A percentile compares a stretch with the other conserved stretches of the same genome.
phyloP scores from a whole-genome alignment of 2,797 vertebrate species.

The Oceanodroma leucorhoa region DNA sequence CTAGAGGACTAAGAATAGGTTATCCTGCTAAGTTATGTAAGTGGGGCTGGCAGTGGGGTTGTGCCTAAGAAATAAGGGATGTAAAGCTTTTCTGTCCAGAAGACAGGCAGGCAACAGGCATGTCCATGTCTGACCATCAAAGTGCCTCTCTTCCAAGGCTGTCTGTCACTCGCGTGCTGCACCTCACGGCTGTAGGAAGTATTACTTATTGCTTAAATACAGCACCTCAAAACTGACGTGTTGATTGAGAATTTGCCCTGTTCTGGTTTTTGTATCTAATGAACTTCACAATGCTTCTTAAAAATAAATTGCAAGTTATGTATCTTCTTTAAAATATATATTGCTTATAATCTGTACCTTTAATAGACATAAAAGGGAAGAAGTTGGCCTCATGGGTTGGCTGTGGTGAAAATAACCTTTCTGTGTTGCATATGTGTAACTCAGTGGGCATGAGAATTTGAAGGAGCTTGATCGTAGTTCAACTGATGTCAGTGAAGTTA shows the following conservation, averaged over 20 bases:
- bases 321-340: background rate
- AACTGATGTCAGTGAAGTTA: background rate
- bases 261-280: background rate
- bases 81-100: background rate
- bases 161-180: accelerated
- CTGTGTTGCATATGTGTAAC: background rate
- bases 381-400: background rate
- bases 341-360: background rate
- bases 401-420: background rate
- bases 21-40: background rate
- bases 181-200: background rate
- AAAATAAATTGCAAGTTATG: background rate
- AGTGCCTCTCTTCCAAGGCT: background rate
- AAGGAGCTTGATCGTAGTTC: background rate
- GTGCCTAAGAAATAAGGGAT: background rate
- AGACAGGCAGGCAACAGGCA: background rate
- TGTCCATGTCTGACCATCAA: background rate
- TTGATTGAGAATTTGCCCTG: background rate
- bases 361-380: background rate
- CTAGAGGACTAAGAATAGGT: background rate
- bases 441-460: background rate
- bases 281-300: background rate
- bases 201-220: background rate
- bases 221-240: background rate
- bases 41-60: no score